Evolutionary conservation across 37 sponge, comb jelly and placozoan genomes (phyloP), one percentile per base, ranked within the genome.

Genomic region (Dysidea cf. avara): DNA sequence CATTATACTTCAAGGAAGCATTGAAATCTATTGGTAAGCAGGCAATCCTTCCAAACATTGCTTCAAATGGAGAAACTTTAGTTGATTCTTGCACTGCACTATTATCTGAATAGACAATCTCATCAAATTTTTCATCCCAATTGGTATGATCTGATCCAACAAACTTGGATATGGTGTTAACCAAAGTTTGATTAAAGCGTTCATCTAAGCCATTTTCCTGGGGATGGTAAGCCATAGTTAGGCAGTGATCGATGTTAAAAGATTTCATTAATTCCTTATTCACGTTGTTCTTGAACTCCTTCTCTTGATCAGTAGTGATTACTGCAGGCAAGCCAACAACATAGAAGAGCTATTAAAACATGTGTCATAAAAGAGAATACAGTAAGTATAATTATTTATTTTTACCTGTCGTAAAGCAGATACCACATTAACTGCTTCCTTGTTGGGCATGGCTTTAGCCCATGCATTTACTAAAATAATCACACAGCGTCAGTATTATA

Each of bases 101-200:
- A 24, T 77, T 78, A 38, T 84, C 77, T 7, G 51, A 51, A 56
- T 70, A 77, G 6, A 61, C 71, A 49, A 31, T 31, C 25, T 49
- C 50, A 9, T 0, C 56, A 0, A 84, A 22, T 22, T 21, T 28
- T 21, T 69, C 68, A 30, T 69, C 73, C 78, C 79, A 84, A 20
- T 16, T 33, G 7, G 61, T 46, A 16, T 14, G 50, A n/a, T 77
- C 62, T n/a, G 13, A 65, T 17, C 57, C 64, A 47, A 53, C 65
- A 71, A 68, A 80, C 53, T 68, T 86, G 3, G 38, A 76, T 4
- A 86, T 38, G 1, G 62, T 20, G 39, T 69, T 79, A 9, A 33
- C 17, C 13, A 80, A 16, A 2, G 87, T 80, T 26, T 86, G 87
- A 39, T 86, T 80, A 34, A 20, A 80, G n/a, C n/a, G n/a, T n/a